Base-by-base conservation (phyloP, 2,113 vertebrate species). In the Seriola aureovittata region DNA sequence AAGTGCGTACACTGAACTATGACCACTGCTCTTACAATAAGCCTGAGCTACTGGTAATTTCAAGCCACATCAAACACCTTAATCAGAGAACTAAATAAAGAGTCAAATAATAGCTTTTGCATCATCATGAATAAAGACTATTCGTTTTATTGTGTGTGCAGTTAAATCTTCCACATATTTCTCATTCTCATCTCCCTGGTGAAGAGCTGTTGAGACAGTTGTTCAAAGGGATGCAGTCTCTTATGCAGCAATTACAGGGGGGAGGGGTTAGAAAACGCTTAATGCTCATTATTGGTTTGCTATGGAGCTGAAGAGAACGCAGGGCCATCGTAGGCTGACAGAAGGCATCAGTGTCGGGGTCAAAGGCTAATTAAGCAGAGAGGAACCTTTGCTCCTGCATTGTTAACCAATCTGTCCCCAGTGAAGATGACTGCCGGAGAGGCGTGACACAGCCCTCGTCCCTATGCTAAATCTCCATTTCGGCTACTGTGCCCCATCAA, bases 281-380 rank as follows among this genome's bases (percentile, higher is more conserved):
- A 85, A 89, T 68, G 75, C 85, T 90, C 87, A 94, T 95, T 94
- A 95, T 88, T 46, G 89, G 80, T 87, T 80, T 80, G 90, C 87
- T 71, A 65, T 87, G 78, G 84, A 91, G 85, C 4, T 63, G 62
- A 73, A 63, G 59, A 5, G 75, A 72, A 74, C 3, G 25, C 5
- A 57, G 85, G 81, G 78, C 88, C 84, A 46, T 64, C 32, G 17
- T 57, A 57, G 81, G 80, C 86, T 94, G 94, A 94, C 93, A 94
- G 93, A 92, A 93, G 92, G 90, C 92, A 87, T 93, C 90, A 86
- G 88, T 83, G 83, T 80, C 19, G 81, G 89, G 95, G 96, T 95
- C 95, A 96, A 90, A 96, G 95, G 96, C 94, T 96, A 96, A 96
- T 96, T 95, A 95, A 95, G 95, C 92, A 93, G 87, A 91, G 90